These are phyloP conservation scores for Valencia hispanica DNA, from an alignment of 2,797 vertebrate genomes.

Conservation along the genomic window DNA sequence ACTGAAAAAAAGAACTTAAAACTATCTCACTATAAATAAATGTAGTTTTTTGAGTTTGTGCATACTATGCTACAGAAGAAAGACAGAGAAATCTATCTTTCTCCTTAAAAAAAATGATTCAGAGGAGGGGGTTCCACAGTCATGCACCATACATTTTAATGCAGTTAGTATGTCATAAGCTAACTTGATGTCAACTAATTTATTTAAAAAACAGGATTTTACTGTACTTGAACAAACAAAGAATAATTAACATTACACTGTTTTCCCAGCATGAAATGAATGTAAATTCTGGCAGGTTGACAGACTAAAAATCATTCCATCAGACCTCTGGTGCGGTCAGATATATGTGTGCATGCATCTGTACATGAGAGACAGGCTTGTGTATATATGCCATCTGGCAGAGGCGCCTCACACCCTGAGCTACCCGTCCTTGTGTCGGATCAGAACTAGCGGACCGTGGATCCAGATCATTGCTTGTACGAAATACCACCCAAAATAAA, in stretches of 20 bases:
- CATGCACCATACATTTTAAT: slow-evolving; percentile 1
- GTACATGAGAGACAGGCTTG: slow-evolving; percentile 47
- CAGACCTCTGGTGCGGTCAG: slow-evolving; percentile 55
- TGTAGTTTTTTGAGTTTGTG: slow-evolving; percentile 2
- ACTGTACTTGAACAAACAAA: slow-evolving; percentile 44
- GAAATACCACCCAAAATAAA: slow-evolving; percentile 62
- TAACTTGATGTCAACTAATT: slow-evolving; percentile 2
- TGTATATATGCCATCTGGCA: slow-evolving; percentile 92
- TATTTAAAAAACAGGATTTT: slow-evolving; percentile 31
- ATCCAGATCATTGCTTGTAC: slow-evolving; percentile 89
- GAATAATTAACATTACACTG: slow-evolving; percentile 63
- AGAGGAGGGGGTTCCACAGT: background rate
- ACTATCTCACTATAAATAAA: background rate
- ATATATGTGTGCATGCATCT: slow-evolving; percentile 19
- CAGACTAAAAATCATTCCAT: slow-evolving; percentile 67
- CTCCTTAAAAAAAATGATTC: too few species aligned
- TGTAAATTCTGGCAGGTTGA: slow-evolving; percentile 64
- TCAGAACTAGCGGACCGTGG: slow-evolving; percentile 91
- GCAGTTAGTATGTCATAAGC: background rate
- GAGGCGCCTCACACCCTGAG: slow-evolving; percentile 83
- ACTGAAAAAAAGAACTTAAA: slow-evolving; percentile 27
- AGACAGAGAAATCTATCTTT: too few species aligned
- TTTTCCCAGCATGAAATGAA: slow-evolving; percentile 54
- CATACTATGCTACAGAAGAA: background rate
- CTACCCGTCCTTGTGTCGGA: slow-evolving; percentile 88